These are phyloP conservation scores for Euura lappo DNA, from an alignment of 1,140 invertebrate genomes.

Conservation along the genomic window DNA sequence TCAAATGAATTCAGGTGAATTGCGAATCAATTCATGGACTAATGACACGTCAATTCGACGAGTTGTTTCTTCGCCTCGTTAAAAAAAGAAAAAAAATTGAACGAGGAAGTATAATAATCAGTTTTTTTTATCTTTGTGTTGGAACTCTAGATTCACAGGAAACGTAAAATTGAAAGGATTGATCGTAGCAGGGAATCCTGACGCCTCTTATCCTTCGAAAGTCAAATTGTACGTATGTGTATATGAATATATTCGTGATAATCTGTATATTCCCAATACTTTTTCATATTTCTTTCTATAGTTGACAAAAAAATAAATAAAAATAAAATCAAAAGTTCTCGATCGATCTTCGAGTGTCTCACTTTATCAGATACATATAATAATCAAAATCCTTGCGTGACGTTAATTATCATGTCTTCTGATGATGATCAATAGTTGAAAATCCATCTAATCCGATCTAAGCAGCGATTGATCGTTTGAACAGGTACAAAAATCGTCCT, in stretches of 20 bases:
- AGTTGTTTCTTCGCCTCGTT: not conserved
- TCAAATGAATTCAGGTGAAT: too few relatives aligned
- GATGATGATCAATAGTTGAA: too few relatives aligned
- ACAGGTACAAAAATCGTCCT: slow-evolving; percentile 89
- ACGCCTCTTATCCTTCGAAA: slow-evolving; percentile 80
- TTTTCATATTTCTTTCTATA: not conserved
- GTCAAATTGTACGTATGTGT: slow-evolving; percentile 82
- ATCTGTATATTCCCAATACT: not conserved
- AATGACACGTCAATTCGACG: not conserved
- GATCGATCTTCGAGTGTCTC: too few relatives aligned
- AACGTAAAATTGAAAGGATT: slow-evolving; percentile 95
- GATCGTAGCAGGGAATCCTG: slow-evolving; percentile 86
- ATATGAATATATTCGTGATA: too few relatives aligned
- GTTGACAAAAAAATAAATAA: slow-evolving; percentile 12
- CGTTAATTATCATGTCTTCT: not conserved
- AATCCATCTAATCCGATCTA: slow-evolving; percentile 12
- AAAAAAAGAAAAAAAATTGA: slow-evolving; percentile 8
- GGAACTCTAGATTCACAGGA: slow-evolving; percentile 78
- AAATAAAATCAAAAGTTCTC: not conserved
- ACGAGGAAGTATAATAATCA: not conserved
- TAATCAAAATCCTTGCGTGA: slow-evolving; percentile 5
- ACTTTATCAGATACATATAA: slow-evolving; percentile 8
- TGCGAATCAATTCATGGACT: too few relatives aligned
- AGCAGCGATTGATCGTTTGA: slow-evolving; percentile 11
- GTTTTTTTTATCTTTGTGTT: slow-evolving; percentile 5